A percentile compares a stretch with the other conserved stretches of the same genome.
Conservation (phyloP, 2,113 vertebrate species). For the Coturnix japonica region DNA sequence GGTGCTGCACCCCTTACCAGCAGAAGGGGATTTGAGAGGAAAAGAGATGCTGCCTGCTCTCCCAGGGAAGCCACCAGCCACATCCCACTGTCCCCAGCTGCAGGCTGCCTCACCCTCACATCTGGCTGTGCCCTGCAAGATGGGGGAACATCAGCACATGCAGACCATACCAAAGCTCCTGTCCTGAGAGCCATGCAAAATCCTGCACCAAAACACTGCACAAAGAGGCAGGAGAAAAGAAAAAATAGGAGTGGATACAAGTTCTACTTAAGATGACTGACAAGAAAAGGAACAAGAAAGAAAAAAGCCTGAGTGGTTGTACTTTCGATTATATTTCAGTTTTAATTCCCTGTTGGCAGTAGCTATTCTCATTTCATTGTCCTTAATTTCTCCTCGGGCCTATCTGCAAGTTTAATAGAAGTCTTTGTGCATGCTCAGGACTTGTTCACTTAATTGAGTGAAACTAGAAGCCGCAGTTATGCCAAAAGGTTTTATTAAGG, state of each 20-base stretch:
- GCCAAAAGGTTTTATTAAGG: conserved; percentile 52
- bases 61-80: accelerated
- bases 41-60: background rate
- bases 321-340: background rate
- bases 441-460: conserved; percentile 65
- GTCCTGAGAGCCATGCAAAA: background rate
- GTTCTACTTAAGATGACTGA: background rate
- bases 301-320: background rate
- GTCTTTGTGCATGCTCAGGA: conserved; percentile 52
- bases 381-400: conserved; percentile 49
- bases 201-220: background rate
- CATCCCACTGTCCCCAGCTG: background rate
- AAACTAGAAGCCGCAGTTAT: conserved; percentile 49
- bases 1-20: accelerated
- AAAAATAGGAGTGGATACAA: background rate
- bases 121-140: background rate
- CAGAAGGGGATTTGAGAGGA: background rate
- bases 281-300: background rate
- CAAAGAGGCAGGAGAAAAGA: background rate
- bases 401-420: conserved; percentile 52
- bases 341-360: conserved; percentile 52
- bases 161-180: background rate
- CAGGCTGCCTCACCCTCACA: background rate
- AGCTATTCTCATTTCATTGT: conserved; percentile 31
- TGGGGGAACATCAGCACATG: background rate